A percentile compares a stretch with the other conserved stretches of the same genome.
These are phyloP conservation scores for Conus canariensis DNA, from an alignment of 2,888 invertebrate species.

Conservation along the genomic window DNA sequence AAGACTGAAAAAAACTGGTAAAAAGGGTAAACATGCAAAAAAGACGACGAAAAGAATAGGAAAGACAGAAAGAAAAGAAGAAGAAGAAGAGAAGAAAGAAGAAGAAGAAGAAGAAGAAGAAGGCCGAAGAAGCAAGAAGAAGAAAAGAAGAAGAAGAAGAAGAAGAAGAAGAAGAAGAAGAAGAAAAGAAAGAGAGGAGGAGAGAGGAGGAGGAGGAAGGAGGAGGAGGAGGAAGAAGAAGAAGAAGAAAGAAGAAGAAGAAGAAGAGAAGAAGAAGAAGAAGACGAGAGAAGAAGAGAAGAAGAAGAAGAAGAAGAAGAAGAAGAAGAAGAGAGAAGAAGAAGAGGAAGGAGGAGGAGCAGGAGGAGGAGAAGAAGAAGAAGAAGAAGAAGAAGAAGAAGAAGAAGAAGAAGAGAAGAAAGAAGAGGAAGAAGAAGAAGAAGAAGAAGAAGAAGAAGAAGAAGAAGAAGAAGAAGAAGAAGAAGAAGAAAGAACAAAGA, in stretches of 20 bases:
- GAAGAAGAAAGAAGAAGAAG: too few relatives aligned
- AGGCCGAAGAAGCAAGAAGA: not conserved
- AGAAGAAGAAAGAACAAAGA: not conserved
- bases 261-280: too few relatives aligned
- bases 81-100: too few relatives aligned
- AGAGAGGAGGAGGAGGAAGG: not conserved
- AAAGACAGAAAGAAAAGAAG: not conserved
- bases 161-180: not conserved
- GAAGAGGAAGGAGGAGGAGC: not conserved
- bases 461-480: not conserved
- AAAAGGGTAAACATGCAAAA: not conserved
- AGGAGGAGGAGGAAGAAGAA: too few relatives aligned
- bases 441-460: too few relatives aligned
- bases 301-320: not conserved
- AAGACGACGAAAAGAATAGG: not conserved
- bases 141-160: not conserved
- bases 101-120: too few relatives aligned
- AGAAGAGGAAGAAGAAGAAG: too few relatives aligned
- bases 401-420: not conserved
- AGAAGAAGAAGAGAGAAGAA: not conserved
- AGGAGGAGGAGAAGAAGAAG: not conserved
- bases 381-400: not conserved
- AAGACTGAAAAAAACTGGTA: too few relatives aligned
- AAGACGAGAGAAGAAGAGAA: not conserved
- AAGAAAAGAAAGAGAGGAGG: not conserved